Evolutionary conservation across 2,113 vertebrate genomes (phyloP).

Genomic region (Antechinus flavipes): DNA sequence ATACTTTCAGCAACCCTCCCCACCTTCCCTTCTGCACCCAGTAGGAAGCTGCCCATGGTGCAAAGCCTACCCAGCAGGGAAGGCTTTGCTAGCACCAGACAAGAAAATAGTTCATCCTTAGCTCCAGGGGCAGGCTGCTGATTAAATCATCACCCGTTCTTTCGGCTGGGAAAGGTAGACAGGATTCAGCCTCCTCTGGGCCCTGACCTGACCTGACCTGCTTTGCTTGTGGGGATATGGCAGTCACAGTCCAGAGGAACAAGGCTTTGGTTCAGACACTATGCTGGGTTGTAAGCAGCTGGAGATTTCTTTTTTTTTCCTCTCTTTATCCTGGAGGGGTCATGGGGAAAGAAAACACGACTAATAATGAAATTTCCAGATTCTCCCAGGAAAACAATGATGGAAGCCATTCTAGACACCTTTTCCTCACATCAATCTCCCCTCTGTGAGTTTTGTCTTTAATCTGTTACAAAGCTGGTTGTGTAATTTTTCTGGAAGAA

Average conservation of each 20-base stretch:
- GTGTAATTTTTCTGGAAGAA: neutral
- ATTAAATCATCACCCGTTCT: neutral
- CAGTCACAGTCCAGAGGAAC: neutral
- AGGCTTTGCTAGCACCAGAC: neutral
- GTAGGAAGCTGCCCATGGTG: neutral
- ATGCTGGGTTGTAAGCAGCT: neutral
- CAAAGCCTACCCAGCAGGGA: neutral
- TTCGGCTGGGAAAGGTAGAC: neutral
- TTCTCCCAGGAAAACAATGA: neutral
- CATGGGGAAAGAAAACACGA: neutral
- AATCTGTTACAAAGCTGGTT: neutral
- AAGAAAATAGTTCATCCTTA: neutral
- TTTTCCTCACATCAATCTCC: neutral
- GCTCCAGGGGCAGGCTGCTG: neutral
- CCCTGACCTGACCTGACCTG: conserved; percentile 8
- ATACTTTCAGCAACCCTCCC: neutral
- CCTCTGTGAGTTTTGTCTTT: neutral
- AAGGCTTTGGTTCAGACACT: neutral
- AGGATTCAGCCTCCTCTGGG: neutral
- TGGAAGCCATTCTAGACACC: neutral
- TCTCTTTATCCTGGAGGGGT: neutral
- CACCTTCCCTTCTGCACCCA: neutral
- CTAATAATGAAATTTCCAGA: neutral
- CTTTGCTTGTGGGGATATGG: neutral
- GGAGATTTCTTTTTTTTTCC: neutral